phyloP scores from a whole-genome alignment of 2,888 invertebrate genomes.

The Ectemnius lituratus region DNA sequence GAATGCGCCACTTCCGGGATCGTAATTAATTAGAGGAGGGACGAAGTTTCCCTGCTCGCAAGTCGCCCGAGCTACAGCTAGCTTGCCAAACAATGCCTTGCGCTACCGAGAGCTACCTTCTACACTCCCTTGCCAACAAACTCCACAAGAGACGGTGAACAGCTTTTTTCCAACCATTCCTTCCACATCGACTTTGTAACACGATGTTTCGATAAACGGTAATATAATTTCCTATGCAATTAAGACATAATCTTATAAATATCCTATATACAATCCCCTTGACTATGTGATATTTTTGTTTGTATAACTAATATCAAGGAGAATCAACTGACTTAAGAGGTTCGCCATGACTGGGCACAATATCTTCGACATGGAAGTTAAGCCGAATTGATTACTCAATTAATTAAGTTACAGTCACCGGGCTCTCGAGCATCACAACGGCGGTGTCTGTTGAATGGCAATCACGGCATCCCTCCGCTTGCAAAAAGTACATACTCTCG shows the following conservation, averaged over 20 bases:
- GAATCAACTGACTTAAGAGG: neutral
- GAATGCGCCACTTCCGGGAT: constrained; percentile 27
- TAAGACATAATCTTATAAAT: no score
- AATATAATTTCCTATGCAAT: no score
- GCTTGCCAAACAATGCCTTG: constrained; percentile 36
- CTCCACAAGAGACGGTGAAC: constrained; percentile 6
- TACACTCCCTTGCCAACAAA: constrained; percentile 9
- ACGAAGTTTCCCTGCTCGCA: constrained; percentile 22
- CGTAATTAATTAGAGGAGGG: constrained; percentile 44
- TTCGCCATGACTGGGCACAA: neutral
- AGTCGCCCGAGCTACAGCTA: neutral
- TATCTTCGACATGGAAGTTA: neutral
- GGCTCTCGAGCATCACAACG: neutral
- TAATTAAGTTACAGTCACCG: neutral
- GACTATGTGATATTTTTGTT: neutral
- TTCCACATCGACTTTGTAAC: neutral
- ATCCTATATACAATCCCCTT: neutral
- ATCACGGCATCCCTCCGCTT: neutral
- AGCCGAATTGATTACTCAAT: constrained; percentile 4
- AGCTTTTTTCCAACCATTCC: constrained; percentile 8
- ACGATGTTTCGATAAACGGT: constrained; percentile 9
- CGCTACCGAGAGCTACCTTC: constrained; percentile 14
- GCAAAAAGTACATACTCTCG: neutral
- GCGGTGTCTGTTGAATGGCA: constrained; percentile 1
- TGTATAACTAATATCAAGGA: neutral